Base-by-base conservation (phyloP, 23 tunicate species). In the Phallusia fumigata region DNA sequence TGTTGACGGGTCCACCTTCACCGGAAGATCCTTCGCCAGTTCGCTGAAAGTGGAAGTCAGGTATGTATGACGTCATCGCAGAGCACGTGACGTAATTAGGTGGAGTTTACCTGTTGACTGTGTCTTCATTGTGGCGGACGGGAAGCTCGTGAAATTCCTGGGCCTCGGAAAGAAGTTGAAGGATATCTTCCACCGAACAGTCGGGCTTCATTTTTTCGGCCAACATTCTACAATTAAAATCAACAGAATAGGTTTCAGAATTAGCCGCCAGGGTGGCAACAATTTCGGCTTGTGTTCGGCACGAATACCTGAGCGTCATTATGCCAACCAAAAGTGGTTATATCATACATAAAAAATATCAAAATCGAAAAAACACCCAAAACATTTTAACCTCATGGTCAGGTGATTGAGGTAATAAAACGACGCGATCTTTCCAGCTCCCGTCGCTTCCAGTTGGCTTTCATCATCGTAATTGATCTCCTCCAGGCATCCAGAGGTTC, bases 121-220 rank as follows among this genome's bases (percentile, higher is more conserved):
- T 82, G 69, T 95, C 99, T 85, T 95, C 99, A 73, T 95, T 95
- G 76, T 95, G 99, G 31, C 99, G 83, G 51, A 95, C 99, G 13
- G 99, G 95, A 12, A 95, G 79, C 74, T 95, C 99, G 50, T 86
- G 84, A 76, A 86, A 95, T 84, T 95, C 99, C 80, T 90, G 90
- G 11, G 96, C 86, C 22, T 90, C 83, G 0, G 95, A 81, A 31
- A 95, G 86, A 0, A 95, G 36, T 36, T 53, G 65, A 3, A 95
- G 72, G 5, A 90, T 82, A 24, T 95, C 95, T 36, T 94, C 88
- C 15, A 86, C 82, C 19, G 90, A 81, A 33, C 53, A 64, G 24
- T 88, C 95, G 13, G 87, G 64, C 30, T 53, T 73, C 99, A 95
- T 95, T 19, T 95, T 86, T 74, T 95, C 92, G 35, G 74, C 73